Evolutionary conservation across 1,140 invertebrate genomes (phyloP), one percentile per base, ranked within the genome.

Genomic region (Micrasema longulum): DNA sequence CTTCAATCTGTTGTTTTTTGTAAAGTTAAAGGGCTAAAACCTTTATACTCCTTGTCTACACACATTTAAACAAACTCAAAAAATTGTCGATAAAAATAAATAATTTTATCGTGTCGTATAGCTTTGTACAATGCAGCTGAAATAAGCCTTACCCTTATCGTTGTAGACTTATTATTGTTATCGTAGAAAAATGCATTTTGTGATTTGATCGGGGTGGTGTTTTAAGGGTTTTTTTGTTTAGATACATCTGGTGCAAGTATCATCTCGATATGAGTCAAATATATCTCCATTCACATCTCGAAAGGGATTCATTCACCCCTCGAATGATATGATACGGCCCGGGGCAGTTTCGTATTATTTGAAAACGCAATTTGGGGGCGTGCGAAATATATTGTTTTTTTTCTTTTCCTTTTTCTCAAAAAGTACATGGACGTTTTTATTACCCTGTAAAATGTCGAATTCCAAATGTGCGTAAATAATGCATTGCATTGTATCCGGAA

Each of bases 391-490:
- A 72, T 72, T 75, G 69, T 75, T 75, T 75, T 31, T 47, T 69
- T 60, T 31, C 23, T 53, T 31, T 60, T 36, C 36, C 52, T 68
- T 38, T 63, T 60, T 38, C 57, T 38, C 41, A 26, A 64, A 47
- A 68, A 53, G 48, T 63, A 69, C 67, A 64, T 64, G 62, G 65
- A 43, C 53, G 22, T 62, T 75, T 75, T 75, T 75, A 75, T 75
- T 72, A 55, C 45, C 63, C 70, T 72, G 73, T 75, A 75, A 75
- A 75, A 72, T 68, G 73, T 75, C 69, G 62, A 72, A 69, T 70
- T 69, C 57, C 47, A 50, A 75, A 75, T 72, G 65, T 62, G 69
- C 63, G 71, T 70, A 70, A 70, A 70, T 70, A 70, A 70, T 70
- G 45, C 57, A 70, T 69, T 66, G 70, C 70, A 72, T 57, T 63